Percentiles rank a stretch among this genome's conserved stretches.
These are phyloP conservation scores for Tursiops truncatus DNA, from an alignment of 2,113 vertebrate genomes.

Conservation along the genomic window DNA sequence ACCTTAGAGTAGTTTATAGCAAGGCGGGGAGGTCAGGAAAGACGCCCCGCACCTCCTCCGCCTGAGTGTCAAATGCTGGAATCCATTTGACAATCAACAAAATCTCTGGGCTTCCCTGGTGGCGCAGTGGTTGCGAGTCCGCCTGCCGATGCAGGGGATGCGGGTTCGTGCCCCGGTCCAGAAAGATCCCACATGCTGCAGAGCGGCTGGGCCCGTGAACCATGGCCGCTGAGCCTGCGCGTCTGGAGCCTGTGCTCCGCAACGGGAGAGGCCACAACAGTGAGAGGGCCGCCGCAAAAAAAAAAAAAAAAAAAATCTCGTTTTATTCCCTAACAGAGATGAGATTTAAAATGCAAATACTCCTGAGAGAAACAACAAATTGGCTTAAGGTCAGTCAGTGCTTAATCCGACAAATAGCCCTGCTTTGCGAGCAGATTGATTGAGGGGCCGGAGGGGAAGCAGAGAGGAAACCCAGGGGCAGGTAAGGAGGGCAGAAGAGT, in stretches of 20 bases:
- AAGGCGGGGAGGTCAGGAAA: neutral
- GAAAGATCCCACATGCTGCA: too few relatives aligned
- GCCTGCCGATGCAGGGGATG: too few relatives aligned
- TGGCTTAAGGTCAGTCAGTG: neutral
- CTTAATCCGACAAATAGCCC: neutral
- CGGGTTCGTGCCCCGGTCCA: too few relatives aligned
- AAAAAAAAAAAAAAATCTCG: neutral
- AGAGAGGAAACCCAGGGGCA: neutral
- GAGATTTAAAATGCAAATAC: neutral
- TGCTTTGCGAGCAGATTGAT: neutral
- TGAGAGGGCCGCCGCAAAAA: too few relatives aligned
- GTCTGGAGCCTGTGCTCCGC: too few relatives aligned
- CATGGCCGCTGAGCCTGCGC: too few relatives aligned
- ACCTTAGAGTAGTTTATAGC: neutral
- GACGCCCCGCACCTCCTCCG: neutral
- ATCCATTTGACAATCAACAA: neutral
- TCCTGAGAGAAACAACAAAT: neutral
- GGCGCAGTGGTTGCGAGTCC: too few relatives aligned
- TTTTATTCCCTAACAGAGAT: neutral
- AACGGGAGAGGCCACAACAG: too few relatives aligned
- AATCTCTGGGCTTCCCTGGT: neutral
- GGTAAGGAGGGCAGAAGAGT: neutral
- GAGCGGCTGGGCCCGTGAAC: too few relatives aligned
- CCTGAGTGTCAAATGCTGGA: neutral
- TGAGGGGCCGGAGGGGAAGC: neutral